Conservation (phyloP, 1,140 invertebrate genomes). For the Drosophila eugracilis region DNA sequence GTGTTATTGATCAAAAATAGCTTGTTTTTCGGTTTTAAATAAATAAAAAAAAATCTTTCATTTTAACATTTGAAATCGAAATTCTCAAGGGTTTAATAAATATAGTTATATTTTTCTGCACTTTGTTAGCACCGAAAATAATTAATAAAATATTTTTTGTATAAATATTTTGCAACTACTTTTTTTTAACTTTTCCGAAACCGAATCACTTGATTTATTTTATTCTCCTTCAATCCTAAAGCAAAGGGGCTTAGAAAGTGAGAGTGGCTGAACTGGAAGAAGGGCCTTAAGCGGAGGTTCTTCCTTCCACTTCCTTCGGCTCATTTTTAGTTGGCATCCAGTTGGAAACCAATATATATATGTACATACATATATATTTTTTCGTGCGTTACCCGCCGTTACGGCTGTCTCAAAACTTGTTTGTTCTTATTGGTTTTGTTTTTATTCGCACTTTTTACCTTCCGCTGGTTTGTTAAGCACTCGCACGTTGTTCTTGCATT, state of each 20-base stretch:
- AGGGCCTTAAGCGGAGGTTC: slow-evolving; percentile 6
- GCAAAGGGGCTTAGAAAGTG: background rate
- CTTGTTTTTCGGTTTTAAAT: too few species aligned
- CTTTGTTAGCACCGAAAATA: too few species aligned
- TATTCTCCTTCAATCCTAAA: background rate
- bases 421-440: background rate
- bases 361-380: background rate
- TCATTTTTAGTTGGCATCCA: slow-evolving; percentile 16
- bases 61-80: too few species aligned
- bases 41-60: too few species aligned
- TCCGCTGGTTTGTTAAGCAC: background rate
- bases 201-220: background rate
- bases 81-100: too few species aligned
- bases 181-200: background rate
- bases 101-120: too few species aligned
- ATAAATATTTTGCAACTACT: too few species aligned
- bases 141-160: too few species aligned
- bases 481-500: slow-evolving; percentile 4
- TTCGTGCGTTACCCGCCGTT: background rate
- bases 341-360: slow-evolving; percentile 11
- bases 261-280: background rate
- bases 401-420: slow-evolving; percentile 14
- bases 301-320: slow-evolving; percentile 13
- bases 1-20: too few species aligned
- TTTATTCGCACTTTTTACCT: slow-evolving; percentile 17